Evolutionary conservation across 2,113 vertebrate genomes (phyloP).

Genomic region (Phrynosoma platyrhinos): DNA sequence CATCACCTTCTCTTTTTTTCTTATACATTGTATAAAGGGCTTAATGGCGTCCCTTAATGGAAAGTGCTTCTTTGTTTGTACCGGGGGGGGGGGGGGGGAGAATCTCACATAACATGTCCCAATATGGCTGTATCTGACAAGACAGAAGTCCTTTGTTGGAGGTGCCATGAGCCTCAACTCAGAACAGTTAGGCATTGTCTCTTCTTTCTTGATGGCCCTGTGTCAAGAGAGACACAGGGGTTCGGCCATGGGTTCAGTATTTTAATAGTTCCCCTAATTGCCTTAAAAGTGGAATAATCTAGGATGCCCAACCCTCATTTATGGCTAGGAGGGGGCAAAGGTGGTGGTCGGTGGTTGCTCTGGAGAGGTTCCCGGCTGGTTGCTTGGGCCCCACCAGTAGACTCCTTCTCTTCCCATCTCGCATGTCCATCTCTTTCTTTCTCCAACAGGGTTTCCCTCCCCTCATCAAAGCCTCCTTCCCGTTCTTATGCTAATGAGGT

Average conservation of each 20-base stretch:
- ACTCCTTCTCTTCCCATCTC: constrained; percentile 37
- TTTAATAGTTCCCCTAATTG: constrained; percentile 64
- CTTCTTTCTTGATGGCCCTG: constrained; percentile 60
- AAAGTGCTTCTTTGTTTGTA: constrained; percentile 70
- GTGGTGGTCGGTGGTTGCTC: constrained; percentile 47
- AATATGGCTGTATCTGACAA: constrained; percentile 70
- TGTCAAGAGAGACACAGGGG: constrained; percentile 68
- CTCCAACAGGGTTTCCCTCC: constrained; percentile 58
- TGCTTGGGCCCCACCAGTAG: constrained; percentile 53
- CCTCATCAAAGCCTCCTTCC: constrained; percentile 73
- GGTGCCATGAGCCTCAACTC: constrained; percentile 63
- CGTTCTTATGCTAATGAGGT: constrained; percentile 81
- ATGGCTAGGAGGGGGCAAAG: constrained; percentile 24
- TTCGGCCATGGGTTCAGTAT: constrained; percentile 37
- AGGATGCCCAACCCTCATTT: constrained; percentile 47
- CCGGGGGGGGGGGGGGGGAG: constrained; percentile 41
- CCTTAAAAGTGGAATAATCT: constrained; percentile 62
- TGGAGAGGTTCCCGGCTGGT: constrained; percentile 57
- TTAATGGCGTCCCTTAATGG: constrained; percentile 50
- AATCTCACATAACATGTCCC: constrained; percentile 20
- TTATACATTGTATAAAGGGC: no score
- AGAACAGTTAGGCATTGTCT: constrained; percentile 65
- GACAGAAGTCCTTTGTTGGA: constrained; percentile 67
- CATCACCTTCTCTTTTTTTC: constrained; percentile 50
- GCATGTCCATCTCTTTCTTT: constrained; percentile 63